These are phyloP conservation scores for Podocnemis expansa DNA, from an alignment of 2,113 vertebrate species.

Conservation along the genomic window DNA sequence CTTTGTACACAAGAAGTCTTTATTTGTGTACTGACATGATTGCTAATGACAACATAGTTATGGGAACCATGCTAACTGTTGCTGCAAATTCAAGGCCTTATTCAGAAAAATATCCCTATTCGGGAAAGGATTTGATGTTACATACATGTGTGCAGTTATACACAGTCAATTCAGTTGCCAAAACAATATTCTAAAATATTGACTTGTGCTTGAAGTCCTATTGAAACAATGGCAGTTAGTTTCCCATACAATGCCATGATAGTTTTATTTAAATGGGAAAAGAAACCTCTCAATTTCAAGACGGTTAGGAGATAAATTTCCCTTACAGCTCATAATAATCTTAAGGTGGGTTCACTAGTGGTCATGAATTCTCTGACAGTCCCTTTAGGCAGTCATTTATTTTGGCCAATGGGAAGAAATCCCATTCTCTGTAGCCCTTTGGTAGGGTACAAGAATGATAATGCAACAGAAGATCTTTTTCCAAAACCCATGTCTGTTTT, in stretches of 20 bases:
- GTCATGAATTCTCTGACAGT: not conserved
- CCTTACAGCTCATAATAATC: not conserved
- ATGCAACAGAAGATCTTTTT: not conserved
- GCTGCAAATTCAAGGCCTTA: not conserved
- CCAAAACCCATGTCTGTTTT: fast-evolving
- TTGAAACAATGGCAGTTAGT: not conserved
- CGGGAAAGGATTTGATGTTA: not conserved
- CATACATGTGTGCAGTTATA: not conserved
- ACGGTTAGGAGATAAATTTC: not conserved
- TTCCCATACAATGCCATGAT: not conserved
- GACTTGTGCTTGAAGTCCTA: not conserved
- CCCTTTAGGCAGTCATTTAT: not conserved
- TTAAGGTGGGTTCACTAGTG: not conserved
- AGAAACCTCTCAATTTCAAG: not conserved
- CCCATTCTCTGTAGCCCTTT: not conserved
- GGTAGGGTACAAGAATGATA: not conserved
- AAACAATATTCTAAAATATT: not conserved
- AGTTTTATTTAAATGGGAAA: not conserved
- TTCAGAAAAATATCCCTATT: not conserved
- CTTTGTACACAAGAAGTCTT: not conserved
- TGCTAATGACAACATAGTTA: not conserved
- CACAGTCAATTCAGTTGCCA: not conserved
- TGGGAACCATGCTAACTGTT: not conserved
- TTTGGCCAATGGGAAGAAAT: not conserved
- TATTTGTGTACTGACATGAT: not conserved